Conservation (phyloP, 92 coral and sea anemone genomes). For the Phenganax marumi region DNA sequence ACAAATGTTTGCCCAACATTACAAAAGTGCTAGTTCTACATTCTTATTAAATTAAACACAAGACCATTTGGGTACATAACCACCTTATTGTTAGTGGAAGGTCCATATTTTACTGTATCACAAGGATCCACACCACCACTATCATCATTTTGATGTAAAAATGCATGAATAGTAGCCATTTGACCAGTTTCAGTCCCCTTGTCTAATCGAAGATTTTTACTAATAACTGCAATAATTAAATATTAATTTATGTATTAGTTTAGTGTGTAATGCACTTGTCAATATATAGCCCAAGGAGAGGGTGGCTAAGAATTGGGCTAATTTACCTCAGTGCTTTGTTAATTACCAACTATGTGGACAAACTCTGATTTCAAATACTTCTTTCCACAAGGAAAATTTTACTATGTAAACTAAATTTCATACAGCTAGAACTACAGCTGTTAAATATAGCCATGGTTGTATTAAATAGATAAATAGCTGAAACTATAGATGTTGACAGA, state of each 20-base stretch:
- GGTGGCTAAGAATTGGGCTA: too few species aligned
- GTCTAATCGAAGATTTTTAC: conserved; percentile 21
- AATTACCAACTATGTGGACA: too few species aligned
- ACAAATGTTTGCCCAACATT: background rate
- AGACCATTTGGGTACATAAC: background rate
- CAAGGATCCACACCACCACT: background rate
- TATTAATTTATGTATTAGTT: background rate
- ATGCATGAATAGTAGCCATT: conserved; percentile 39
- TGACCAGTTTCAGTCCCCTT: conserved; percentile 40
- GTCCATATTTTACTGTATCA: background rate
- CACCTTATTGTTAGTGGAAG: conserved; percentile 2
- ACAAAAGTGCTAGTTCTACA: background rate
- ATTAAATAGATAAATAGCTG: background rate
- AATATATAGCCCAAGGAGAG: too few species aligned
- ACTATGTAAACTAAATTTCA: background rate
- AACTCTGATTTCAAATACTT: too few species aligned
- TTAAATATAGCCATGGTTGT: background rate
- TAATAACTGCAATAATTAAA: background rate
- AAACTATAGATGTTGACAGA: background rate
- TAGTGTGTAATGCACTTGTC: too few species aligned
- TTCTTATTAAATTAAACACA: background rate
- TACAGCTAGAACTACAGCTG: conserved; percentile 9
- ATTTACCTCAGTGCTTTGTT: too few species aligned
- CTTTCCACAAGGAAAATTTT: too few species aligned
- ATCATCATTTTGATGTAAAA: conserved; percentile 4